Percentiles rank a stretch among this genome's conserved stretches.
Evolutionary conservation across 2,113 vertebrate species (phyloP).

Genomic region (Cinclus cinclus): DNA sequence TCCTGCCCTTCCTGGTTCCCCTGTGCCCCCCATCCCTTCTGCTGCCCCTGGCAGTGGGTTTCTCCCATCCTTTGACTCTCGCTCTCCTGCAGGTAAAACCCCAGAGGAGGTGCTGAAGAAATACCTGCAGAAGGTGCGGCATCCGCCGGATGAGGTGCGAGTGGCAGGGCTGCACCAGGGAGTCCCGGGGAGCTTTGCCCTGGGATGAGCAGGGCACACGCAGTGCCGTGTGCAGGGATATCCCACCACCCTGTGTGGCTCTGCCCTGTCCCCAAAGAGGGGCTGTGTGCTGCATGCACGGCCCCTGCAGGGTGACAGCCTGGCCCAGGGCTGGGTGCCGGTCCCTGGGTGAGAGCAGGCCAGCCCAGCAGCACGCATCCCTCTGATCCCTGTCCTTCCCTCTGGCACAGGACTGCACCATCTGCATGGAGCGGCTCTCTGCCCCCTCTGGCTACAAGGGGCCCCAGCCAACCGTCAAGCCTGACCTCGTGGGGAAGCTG

Average conservation of each 20-base stretch:
- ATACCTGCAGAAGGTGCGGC: constrained; percentile 91
- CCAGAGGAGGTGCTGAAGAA: constrained; percentile 92
- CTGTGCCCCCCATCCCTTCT: fast-evolving
- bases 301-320: not conserved
- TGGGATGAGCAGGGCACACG: fast-evolving
- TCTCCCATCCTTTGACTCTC: not conserved
- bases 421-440: constrained; percentile 90
- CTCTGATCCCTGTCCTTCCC: not conserved
- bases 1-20: not conserved
- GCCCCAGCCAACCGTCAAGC: constrained; percentile 77
- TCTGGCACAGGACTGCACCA: constrained; percentile 85
- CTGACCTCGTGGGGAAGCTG: constrained; percentile 87
- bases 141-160: constrained; percentile 87
- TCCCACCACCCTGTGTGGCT: fast-evolving
- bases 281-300: fast-evolving
- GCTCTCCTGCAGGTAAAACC: constrained; percentile 77
- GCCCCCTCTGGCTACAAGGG: constrained; percentile 92
- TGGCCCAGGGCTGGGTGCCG: fast-evolving
- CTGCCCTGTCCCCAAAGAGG: not conserved
- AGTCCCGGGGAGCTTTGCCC: not conserved
- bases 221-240: fast-evolving
- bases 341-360: not conserved
- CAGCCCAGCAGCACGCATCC: not conserved
- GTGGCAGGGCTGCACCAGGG: fast-evolving
- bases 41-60: not conserved